Evolutionary conservation across 2,888 invertebrate species (phyloP), one percentile per base, ranked within the genome.

Genomic region (Cetonia aurata): DNA sequence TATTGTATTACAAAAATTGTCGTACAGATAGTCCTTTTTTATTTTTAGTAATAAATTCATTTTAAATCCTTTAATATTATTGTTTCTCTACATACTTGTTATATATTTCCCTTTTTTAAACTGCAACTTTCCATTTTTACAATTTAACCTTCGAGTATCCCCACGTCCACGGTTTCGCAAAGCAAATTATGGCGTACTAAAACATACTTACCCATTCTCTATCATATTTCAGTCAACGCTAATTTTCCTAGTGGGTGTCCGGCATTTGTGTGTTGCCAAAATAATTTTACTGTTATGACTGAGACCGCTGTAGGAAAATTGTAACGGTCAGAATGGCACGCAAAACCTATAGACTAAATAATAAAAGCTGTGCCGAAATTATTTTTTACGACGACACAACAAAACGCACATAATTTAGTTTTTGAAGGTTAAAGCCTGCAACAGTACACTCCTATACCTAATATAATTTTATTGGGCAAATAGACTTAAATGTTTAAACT

Each of bases 251-350:
- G 60, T 60, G 60, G 44, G 60, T 60, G 60, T 60, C 48, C 60
- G 46, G 15, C 42, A 44, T 4, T 68, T 48, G 33, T 48, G 13
- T 52, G 57, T 59, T 57, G 69, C 69, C 69, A 59, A 69, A 69
- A 69, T 69, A 50, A 46, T 69, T 69, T 59, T 57, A 57, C 69
- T 69, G 69, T 69, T 69, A 69, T 69, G 69, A 33, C 69, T 69
- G 67, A 50, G 55, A 25, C 25, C 25, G 8, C 19, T 19, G 12
- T 46, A n/a, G 31, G 6, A 3, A 60, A 17, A 25, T 46, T 31
- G n/a, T 59, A 31, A 44, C 48, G 13, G 44, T 50, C 31, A 15
- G 31, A 6, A 25, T 9, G 46, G 33, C 33, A 31, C 10, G 46
- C 46, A 31, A 12, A 25, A 46, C 60, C 4, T 25, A n/a, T 60